These are phyloP conservation scores for Neosilurus hyrtlii DNA, from an alignment of 2,797 vertebrate species.

Conservation along the genomic window DNA sequence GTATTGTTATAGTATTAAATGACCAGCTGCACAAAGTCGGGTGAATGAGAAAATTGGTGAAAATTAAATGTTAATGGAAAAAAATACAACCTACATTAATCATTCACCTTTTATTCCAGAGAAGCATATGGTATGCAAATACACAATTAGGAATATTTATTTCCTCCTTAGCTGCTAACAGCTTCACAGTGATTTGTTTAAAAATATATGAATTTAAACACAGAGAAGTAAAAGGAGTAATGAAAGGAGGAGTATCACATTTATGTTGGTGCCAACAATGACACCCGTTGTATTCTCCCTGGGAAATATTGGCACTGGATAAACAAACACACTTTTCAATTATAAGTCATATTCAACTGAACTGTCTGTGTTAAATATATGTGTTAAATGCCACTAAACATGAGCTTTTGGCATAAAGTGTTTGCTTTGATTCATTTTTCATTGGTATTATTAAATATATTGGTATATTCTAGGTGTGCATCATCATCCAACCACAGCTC, in stretches of 20 bases:
- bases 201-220: background rate
- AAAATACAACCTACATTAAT: conserved; percentile 3
- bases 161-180: background rate
- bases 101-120: background rate
- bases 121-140: background rate
- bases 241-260: no score
- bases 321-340: background rate
- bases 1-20: background rate
- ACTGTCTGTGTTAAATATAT: background rate
- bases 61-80: background rate
- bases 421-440: background rate
- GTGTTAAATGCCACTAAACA: background rate
- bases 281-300: background rate
- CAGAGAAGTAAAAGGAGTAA: background rate
- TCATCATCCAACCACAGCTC: background rate
- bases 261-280: background rate
- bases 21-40: background rate
- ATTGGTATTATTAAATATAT: background rate
- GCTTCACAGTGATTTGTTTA: conserved; percentile 7
- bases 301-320: background rate
- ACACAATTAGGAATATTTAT: background rate
- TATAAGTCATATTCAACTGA: background rate
- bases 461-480: background rate
- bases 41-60: background rate
- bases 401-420: background rate